Evolutionary conservation across 1,140 invertebrate genomes (phyloP).

Genomic region (Spodoptera litura): DNA sequence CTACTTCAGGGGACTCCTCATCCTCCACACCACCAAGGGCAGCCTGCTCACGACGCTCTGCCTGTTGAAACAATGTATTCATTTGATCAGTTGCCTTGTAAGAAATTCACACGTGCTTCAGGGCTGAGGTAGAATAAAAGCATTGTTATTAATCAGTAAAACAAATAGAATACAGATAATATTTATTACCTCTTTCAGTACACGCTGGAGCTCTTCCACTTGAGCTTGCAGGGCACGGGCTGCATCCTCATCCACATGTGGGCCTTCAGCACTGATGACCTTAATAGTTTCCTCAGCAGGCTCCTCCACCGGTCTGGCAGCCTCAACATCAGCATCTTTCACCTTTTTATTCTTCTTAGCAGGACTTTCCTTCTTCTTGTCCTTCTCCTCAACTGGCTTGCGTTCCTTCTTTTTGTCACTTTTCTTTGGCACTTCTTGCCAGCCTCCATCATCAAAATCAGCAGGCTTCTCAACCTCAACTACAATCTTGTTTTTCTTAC

Average conservation of each 20-base stretch:
- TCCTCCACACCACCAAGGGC: conserved; percentile 61
- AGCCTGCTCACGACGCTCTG: conserved; percentile 76
- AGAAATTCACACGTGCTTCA: not conserved
- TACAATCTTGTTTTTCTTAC: conserved; percentile 84
- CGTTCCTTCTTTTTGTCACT: conserved; percentile 87
- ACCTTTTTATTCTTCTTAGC: conserved; percentile 78
- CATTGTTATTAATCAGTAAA: no score
- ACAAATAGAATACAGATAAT: no score
- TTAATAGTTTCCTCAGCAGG: conserved; percentile 69
- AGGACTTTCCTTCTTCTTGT: conserved; percentile 78
- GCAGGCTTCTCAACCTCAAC: conserved; percentile 88
- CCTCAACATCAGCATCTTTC: conserved; percentile 76
- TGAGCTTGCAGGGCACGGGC: conserved; percentile 79
- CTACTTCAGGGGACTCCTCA: conserved; percentile 61
- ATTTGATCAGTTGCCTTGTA: conserved; percentile 1
- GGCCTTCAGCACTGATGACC: conserved; percentile 75
- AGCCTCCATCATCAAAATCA: conserved; percentile 91
- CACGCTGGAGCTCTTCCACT: conserved; percentile 81
- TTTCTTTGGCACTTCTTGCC: conserved; percentile 90
- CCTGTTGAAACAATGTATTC: conserved; percentile 57
- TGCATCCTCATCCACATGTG: conserved; percentile 76
- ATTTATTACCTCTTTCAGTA: conserved; percentile 78
- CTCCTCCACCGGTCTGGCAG: conserved; percentile 68
- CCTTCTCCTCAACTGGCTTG: conserved; percentile 88
- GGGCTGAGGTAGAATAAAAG: no score